phyloP scores from a whole-genome alignment of 1,140 invertebrate species.

The Drosophila teissieri region DNA sequence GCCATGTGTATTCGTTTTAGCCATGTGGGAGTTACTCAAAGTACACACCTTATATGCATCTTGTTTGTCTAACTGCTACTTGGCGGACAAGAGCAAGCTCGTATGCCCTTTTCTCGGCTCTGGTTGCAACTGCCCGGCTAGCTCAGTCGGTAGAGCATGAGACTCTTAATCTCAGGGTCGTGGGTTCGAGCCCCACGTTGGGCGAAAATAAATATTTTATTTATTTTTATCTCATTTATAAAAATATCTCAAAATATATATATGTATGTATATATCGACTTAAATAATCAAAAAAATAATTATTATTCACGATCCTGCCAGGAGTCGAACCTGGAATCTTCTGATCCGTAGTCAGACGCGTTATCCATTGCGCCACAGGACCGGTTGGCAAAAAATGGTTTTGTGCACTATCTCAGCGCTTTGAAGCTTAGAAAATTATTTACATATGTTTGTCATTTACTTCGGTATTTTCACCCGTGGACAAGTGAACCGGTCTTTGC shows the following conservation, averaged over 20 bases:
- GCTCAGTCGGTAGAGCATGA: constrained; percentile 96
- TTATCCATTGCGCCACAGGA: constrained; percentile 85
- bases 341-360: constrained; percentile 90
- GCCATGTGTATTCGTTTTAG: constrained; percentile 37
- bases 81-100: constrained; percentile 2
- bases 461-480: background rate
- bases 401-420: background rate
- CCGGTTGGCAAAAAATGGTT: background rate
- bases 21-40: constrained; percentile 3
- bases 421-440: constrained; percentile 19
- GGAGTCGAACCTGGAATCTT: constrained; percentile 91
- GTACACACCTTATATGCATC: background rate
- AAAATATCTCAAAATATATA: too few relatives aligned
- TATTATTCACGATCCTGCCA: constrained; percentile 56
- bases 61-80: background rate
- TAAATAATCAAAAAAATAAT: background rate
- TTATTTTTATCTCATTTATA: background rate
- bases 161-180: constrained; percentile 97
- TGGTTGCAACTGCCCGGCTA: constrained; percentile 88
- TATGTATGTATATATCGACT: background rate
- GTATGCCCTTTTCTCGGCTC: background rate
- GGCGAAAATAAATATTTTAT: constrained; percentile 86
- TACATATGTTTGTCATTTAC: background rate
- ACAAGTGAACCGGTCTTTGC: background rate
- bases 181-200: constrained; percentile 96